A percentile compares a stretch with the other conserved stretches of the same genome.
phyloP scores from a whole-genome alignment of 2,797 vertebrate genomes.

The Heteromormyrus szaboi region DNA sequence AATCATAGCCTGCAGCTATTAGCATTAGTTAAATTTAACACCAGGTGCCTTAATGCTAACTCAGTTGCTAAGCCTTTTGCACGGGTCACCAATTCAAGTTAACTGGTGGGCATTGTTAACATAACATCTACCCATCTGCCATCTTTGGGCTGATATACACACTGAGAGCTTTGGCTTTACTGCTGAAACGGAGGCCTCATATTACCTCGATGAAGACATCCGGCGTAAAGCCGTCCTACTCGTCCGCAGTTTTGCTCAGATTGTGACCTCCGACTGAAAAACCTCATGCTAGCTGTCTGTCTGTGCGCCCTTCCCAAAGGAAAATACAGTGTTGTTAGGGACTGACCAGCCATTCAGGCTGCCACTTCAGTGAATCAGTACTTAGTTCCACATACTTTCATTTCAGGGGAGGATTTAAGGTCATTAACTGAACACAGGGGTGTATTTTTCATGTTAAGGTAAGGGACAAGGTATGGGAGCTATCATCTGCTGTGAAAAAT shows the following conservation, averaged over 20 bases:
- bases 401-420: not conserved
- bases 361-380: not conserved
- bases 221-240: not conserved
- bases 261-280: not conserved
- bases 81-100: constrained; percentile 20
- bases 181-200: not conserved
- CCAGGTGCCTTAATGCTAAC: not conserved
- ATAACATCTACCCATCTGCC: constrained; percentile 20
- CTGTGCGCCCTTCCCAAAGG: not conserved
- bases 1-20: not conserved
- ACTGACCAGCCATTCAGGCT: not conserved
- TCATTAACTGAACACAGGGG: not conserved
- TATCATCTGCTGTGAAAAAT: not conserved
- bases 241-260: not conserved
- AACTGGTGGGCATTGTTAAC: constrained; percentile 16
- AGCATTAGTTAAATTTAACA: not conserved
- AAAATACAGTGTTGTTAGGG: not conserved
- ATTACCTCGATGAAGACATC: not conserved
- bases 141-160: constrained; percentile 5
- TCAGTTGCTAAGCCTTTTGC: not conserved
- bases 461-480: not conserved
- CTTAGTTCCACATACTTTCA: not conserved
- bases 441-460: not conserved
- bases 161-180: not conserved
- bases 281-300: not conserved